These are phyloP conservation scores for Notoglanidium macrostoma DNA, from an alignment of 2,797 vertebrate species.

Conservation along the genomic window DNA sequence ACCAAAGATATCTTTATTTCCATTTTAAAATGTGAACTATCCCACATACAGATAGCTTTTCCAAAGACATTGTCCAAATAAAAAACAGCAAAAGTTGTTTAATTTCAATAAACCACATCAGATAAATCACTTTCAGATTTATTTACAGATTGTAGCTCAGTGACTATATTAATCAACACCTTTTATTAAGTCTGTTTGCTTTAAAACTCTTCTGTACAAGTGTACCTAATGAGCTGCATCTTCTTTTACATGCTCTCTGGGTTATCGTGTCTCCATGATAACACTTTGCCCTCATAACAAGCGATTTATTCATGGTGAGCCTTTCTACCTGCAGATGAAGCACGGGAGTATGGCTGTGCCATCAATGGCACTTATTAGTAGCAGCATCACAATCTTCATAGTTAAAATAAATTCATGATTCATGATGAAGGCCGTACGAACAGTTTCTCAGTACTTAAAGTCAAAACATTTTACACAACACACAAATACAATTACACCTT, in stretches of 20 bases:
- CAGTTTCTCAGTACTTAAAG: constrained; percentile 8
- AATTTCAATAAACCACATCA: neutral
- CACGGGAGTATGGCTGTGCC: neutral
- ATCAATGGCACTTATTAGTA: neutral
- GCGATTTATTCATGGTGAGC: neutral
- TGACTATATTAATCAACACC: neutral
- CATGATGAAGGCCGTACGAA: neutral
- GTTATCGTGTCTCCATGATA: neutral
- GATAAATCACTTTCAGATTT: neutral
- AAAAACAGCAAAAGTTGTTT: no score
- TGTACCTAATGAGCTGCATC: neutral
- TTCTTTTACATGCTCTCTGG: neutral
- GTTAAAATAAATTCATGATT: neutral
- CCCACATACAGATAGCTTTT: neutral
- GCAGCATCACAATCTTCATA: constrained; percentile 10
- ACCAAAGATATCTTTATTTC: neutral
- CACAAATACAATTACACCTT: constrained; percentile 6
- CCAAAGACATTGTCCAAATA: no score
- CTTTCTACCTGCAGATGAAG: neutral
- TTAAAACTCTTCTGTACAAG: neutral
- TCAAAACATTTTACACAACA: neutral
- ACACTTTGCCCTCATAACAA: neutral
- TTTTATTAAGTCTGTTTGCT: neutral
- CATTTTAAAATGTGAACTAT: neutral
- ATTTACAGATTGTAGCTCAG: neutral